A percentile compares a stretch with the other conserved stretches of the same genome.
Evolutionary conservation across 2,797 vertebrate genomes (phyloP).

Genomic region (Sorex maritimensis): DNA sequence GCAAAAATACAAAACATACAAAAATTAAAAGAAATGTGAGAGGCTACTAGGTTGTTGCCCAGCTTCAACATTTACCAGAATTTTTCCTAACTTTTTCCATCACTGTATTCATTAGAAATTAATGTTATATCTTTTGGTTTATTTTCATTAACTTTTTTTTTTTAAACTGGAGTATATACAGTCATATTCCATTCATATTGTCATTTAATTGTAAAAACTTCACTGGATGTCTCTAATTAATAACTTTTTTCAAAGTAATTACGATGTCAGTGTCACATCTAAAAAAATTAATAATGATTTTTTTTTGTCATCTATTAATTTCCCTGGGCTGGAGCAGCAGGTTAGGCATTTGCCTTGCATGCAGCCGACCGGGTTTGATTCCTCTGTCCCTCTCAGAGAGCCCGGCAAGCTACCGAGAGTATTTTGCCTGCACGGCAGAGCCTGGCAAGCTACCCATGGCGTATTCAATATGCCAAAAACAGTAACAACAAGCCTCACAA

Average conservation of each 20-base stretch:
- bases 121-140: background rate
- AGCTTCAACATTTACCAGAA: conserved; percentile 41
- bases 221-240: conserved; percentile 11
- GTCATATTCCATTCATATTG: conserved; percentile 10
- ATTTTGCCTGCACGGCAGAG: no score
- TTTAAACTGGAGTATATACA: background rate
- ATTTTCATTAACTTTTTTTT: conserved; percentile 37
- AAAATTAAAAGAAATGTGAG: background rate
- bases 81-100: background rate
- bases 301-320: background rate
- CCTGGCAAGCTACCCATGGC: no score
- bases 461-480: no score
- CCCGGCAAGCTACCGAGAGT: no score
- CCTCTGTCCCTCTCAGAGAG: no score
- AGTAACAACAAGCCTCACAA: no score
- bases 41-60: background rate
- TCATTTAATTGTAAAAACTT: conserved; percentile 44
- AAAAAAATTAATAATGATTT: conserved; percentile 8
- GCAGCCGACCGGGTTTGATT: no score
- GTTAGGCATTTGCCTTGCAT: no score
- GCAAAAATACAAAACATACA: background rate
- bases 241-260: background rate
- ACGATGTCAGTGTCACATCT: background rate
- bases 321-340: no score
- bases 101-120: background rate